Base-by-base conservation (phyloP, 2,797 vertebrate species). In the Esox lucius region DNA sequence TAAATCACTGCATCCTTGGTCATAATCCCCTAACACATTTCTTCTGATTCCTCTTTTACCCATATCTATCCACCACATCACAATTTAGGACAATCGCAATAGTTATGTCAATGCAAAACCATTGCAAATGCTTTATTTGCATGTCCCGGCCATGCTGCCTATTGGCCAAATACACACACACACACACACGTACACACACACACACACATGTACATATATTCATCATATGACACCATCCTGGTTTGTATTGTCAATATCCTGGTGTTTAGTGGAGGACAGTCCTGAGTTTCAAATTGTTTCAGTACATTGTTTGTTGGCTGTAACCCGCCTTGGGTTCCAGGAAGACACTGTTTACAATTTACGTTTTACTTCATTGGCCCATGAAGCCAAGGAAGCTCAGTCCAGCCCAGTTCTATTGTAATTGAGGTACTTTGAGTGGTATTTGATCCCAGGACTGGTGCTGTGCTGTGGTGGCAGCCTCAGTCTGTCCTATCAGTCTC, bases 51-150 rank as follows among this genome's bases (percentile, higher is more conserved):
- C 22, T 31, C 1, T 28, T 22, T 64, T 12, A 13, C n/a, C 53
- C 24, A 24, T 42, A 64, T 35, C 59, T 62, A 22, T 26, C 67
- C 75, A 53, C 67, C 78, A 72, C 24, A 17, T 75, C 74, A 83
- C 85, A 75, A 83, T 85, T 75, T 80, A 82, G 77, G 75, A 77
- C 73, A 85, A 80, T 84, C 85, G 80, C 78, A 77, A 75, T 77
- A 48, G 71, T 81, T 81, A 68, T 82, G 72, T 81, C 75, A 80
- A 90, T 91, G 90, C 90, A 93, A 59, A 93, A 92, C 75, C 61
- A 78, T 78, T 85, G 86, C 86, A 90, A 90, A 92, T 82, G 78
- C 77, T 89, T 79, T 77, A 94, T 94, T 94, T 94, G 92, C 93
- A 93, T 93, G 49, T 80, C 70, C 19, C 46, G 11, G 53, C 53